Evolutionary conservation across 2,888 invertebrate species (phyloP).

Genomic region (Brachylomia viminalis): DNA sequence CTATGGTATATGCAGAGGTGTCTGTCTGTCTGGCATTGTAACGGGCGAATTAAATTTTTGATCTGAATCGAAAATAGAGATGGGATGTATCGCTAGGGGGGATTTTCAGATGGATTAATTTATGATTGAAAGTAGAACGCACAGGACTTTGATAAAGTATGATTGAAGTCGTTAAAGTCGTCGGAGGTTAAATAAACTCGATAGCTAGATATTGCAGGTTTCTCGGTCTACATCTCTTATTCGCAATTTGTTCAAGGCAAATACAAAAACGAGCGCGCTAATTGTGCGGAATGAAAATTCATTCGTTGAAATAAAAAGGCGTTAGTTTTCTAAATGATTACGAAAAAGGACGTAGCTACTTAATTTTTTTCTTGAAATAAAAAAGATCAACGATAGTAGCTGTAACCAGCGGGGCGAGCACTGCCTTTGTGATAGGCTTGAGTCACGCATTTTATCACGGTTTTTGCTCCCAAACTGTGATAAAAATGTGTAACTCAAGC

Average conservation of each 20-base stretch:
- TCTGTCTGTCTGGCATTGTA: constrained; percentile 49
- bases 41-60: constrained; percentile 49
- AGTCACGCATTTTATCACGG: too few relatives aligned
- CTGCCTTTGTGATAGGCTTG: too few relatives aligned
- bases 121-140: background rate
- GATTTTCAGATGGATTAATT: background rate
- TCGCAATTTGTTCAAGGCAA: background rate
- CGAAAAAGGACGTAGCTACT: too few relatives aligned
- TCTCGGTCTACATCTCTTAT: background rate
- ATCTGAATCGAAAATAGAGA: constrained; percentile 44
- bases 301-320: too few relatives aligned
- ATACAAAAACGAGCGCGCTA: background rate
- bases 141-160: background rate
- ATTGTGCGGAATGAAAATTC: background rate
- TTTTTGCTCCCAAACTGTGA: too few relatives aligned
- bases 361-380: too few relatives aligned
- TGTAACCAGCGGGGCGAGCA: too few relatives aligned
- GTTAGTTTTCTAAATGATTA: background rate
- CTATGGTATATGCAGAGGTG: constrained; percentile 24
- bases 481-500: too few relatives aligned
- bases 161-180: background rate
- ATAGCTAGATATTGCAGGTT: background rate
- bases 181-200: background rate
- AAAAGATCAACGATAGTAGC: too few relatives aligned
- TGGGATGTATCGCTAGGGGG: background rate